phyloP scores from a whole-genome alignment of 2,113 vertebrate species.

The Eubucco bourcierii region DNA sequence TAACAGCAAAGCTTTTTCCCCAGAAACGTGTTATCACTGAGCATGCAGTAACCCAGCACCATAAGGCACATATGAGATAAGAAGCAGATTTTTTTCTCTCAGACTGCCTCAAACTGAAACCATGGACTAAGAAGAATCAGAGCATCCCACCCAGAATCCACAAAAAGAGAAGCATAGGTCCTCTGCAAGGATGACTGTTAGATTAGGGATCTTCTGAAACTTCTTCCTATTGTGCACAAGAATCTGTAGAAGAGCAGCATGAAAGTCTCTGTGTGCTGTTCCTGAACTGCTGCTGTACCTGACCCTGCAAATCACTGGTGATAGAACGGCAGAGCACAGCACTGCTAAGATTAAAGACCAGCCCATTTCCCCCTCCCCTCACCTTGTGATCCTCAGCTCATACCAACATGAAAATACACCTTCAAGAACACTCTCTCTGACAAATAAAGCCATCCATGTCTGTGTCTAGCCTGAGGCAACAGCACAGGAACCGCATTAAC shows the following conservation, averaged over 20 bases:
- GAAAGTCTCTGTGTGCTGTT: background rate
- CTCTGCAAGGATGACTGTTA: background rate
- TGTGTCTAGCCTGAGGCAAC: background rate
- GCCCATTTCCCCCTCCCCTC: background rate
- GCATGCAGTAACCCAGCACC: background rate
- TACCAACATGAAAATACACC: fast-evolving
- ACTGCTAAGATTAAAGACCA: background rate
- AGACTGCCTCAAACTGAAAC: background rate
- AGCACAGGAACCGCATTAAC: fast-evolving
- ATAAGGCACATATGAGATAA: background rate
- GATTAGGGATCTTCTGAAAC: background rate
- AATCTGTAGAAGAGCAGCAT: background rate
- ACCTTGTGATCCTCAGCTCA: background rate
- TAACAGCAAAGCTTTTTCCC: fast-evolving
- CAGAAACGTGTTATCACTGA: background rate
- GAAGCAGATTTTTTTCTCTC: background rate
- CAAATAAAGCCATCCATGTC: background rate
- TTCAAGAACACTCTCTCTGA: background rate
- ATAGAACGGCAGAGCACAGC: background rate
- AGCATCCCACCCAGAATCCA: background rate
- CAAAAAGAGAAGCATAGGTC: background rate
- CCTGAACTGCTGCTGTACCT: background rate
- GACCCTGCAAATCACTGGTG: background rate
- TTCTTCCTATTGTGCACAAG: background rate
- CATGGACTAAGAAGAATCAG: background rate